Percentiles rank a stretch among this genome's conserved stretches.
Conservation (phyloP, 2,113 vertebrate species). For the Hyaena hyaena region DNA sequence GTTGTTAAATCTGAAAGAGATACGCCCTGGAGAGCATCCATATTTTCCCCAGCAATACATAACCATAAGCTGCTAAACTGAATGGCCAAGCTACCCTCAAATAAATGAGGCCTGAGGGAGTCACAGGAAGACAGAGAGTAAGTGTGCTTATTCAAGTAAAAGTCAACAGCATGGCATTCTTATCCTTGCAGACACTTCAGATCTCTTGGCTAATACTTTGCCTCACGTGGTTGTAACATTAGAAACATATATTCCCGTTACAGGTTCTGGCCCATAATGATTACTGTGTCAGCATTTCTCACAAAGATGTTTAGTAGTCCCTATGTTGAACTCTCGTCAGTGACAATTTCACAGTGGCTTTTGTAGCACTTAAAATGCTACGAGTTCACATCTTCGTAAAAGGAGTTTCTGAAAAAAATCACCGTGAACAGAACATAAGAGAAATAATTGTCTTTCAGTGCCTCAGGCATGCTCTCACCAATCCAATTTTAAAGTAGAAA, state of each 20-base stretch:
- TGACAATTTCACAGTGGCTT: slow-evolving; percentile 11
- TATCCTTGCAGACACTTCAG: not conserved
- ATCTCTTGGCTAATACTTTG: not conserved
- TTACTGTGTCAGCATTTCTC: not conserved
- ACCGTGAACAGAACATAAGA: slow-evolving; percentile 23
- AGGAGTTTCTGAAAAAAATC: slow-evolving; percentile 58
- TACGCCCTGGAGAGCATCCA: accelerated
- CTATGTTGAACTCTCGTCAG: not conserved
- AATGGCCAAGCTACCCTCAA: not conserved
- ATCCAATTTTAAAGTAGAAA: slow-evolving; percentile 61
- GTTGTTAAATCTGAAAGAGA: not conserved
- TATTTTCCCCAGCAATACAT: not conserved
- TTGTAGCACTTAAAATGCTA: slow-evolving; percentile 45
- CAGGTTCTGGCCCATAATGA: not conserved
- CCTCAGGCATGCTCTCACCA: slow-evolving; percentile 33
- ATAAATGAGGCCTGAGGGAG: not conserved
- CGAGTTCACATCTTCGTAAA: not conserved
- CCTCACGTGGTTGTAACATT: not conserved
- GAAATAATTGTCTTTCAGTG: slow-evolving; percentile 69
- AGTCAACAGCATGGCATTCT: not conserved
- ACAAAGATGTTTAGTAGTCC: not conserved
- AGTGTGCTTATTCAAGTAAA: too few species aligned
- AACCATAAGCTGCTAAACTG: not conserved
- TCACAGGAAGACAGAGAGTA: accelerated
- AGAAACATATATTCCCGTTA: not conserved